Percentiles rank a stretch among this genome's conserved stretches.
phyloP scores from a whole-genome alignment of 2,113 vertebrate species.

The Takifugu flavidus region DNA sequence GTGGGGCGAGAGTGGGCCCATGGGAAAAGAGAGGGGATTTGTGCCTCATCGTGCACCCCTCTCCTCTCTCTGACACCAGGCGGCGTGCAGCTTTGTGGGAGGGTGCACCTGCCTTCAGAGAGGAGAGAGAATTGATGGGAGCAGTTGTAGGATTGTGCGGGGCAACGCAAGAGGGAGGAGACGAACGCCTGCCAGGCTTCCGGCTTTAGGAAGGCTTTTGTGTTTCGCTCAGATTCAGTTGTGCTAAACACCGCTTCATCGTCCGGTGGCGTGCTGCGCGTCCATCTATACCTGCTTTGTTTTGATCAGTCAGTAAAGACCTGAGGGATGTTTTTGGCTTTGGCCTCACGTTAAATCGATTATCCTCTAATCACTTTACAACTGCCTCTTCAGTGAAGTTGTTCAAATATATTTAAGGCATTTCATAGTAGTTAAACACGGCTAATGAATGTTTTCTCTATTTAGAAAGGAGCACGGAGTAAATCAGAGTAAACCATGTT shows the following conservation, averaged over 20 bases:
- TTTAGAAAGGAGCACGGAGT: slow-evolving; percentile 20
- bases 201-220: slow-evolving; percentile 51
- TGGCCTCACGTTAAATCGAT: slow-evolving; percentile 53
- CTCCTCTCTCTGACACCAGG: slow-evolving; percentile 61
- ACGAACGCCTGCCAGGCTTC: slow-evolving; percentile 54
- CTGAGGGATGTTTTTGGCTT: slow-evolving; percentile 34
- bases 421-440: slow-evolving; percentile 50
- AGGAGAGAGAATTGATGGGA: slow-evolving; percentile 35
- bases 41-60: slow-evolving; percentile 48
- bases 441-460: slow-evolving; percentile 45
- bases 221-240: slow-evolving; percentile 52
- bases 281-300: slow-evolving; percentile 25
- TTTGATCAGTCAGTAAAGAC: slow-evolving; percentile 13
- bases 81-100: slow-evolving; percentile 53
- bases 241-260: slow-evolving; percentile 46
- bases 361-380: slow-evolving; percentile 48
- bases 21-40: slow-evolving; percentile 34
- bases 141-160: slow-evolving; percentile 37
- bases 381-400: slow-evolving; percentile 54
- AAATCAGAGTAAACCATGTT: neutral
- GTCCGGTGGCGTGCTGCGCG: slow-evolving; percentile 25
- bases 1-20: slow-evolving; percentile 19
- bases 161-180: slow-evolving; percentile 43
- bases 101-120: slow-evolving; percentile 62
- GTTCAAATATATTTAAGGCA: slow-evolving; percentile 54